These are phyloP conservation scores for Ictidomys tridecemlineatus DNA, from an alignment of 2,113 vertebrate genomes.

Conservation along the genomic window DNA sequence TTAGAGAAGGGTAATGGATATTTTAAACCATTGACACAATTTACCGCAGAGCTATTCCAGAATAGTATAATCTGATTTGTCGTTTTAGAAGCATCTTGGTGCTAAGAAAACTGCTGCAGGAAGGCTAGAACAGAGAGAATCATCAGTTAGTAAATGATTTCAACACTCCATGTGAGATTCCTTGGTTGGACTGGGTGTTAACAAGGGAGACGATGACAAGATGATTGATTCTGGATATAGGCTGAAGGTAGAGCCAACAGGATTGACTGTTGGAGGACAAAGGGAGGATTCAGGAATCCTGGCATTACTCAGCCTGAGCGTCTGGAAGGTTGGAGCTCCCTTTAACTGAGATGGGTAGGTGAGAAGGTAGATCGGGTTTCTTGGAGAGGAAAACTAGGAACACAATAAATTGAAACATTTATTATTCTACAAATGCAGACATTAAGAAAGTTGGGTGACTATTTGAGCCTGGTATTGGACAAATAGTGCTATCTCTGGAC, in stretches of 20 bases:
- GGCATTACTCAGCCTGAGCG: background rate
- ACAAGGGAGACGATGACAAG: background rate
- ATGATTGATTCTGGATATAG: background rate
- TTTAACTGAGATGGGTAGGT: background rate
- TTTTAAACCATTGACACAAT: background rate
- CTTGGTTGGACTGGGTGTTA: background rate
- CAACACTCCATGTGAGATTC: background rate
- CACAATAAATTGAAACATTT: background rate
- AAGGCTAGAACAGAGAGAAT: background rate
- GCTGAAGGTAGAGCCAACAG: background rate
- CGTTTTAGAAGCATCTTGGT: background rate
- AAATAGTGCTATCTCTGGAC: rapidly evolving
- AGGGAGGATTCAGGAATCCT: background rate
- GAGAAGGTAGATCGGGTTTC: background rate
- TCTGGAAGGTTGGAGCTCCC: background rate
- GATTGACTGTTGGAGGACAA: background rate
- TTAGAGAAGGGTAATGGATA: background rate
- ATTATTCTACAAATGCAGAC: background rate
- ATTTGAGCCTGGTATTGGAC: background rate
- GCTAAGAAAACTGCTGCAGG: background rate
- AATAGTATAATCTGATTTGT: background rate
- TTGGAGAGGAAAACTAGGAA: background rate
- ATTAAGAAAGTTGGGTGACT: background rate
- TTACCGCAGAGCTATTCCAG: background rate
- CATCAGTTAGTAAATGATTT: background rate